Base-by-base conservation (phyloP, 1,140 invertebrate species). In the Cydia splendana region DNA sequence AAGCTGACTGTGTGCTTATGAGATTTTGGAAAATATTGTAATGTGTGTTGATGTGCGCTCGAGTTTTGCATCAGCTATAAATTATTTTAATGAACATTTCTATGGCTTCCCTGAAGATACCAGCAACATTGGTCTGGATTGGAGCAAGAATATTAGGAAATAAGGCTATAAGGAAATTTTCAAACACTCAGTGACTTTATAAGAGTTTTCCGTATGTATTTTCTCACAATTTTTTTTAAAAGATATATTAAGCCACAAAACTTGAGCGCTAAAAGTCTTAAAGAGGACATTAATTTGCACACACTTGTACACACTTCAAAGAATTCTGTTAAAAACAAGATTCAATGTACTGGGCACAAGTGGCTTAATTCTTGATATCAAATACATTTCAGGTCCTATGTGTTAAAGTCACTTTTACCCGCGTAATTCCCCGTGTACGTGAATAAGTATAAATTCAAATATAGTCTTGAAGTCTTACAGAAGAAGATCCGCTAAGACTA, bases 1-100 rank as follows among this genome's bases (percentile, higher is more conserved):
- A 86, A 88, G 86, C 87, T 82, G 81, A 77, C 75, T 78, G 77
- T 81, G 84, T 85, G 81, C 81, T 85, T 75, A 78, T 34, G 65
- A 73, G 65, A 62, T 4, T 76, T 67, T 57, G 42, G 12, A 69
- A 45, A 71, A 62, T 67, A 71, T 77, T 57, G 13, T 51, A 51
- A 24, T 62, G 20, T 62, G 57, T 62, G n/a, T 57, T 18, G n/a
- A n/a, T 20, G 20, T 12, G 57, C 57, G 57, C 57, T 62, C 20
- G 20, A 62, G 57, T 62, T 62, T 62, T 12, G 57, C 10, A 12
- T 24, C 20, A 24, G 10, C 10, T 48, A 4, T 13, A 12, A 62
- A 24, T 3, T 24, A 0, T 62, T 62, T 57, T 2, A 48, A 12
- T 3, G 2, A 5, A 12, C 4, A 51, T 51, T 4, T 0, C 15